Base-by-base conservation (phyloP, 2,113 vertebrate species). In the Aspidoscelis tigris region DNA sequence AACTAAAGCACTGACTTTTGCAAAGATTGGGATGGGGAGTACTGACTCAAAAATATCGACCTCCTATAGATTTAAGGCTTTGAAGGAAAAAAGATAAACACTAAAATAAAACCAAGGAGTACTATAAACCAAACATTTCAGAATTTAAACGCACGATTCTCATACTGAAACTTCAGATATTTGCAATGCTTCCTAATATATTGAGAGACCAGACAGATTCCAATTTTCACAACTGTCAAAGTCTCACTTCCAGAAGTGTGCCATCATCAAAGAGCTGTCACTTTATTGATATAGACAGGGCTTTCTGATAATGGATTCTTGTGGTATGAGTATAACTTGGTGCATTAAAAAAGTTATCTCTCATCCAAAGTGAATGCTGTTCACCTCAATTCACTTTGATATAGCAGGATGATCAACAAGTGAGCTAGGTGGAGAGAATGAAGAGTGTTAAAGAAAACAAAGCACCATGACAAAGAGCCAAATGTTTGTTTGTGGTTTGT, bases 331-430 rank as follows among this genome's bases (percentile, higher is more conserved):
- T 70, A 76, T 1, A 22, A 66, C 21, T 81, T 10, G 64, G 53
- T n/a, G 73, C 16, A 6, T 21, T n/a, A 68, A 7, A 73, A 76
- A 43, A 53, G 71, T 84, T 68, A 74, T 43, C 9, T 7, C 76
- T 82, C 20, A 72, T 58, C 61, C 58, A 73, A 3, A 20, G 26
- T 41, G 53, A 87, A 5, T 44, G 0, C 65, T 44, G 16, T 10
- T 80, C 58, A 82, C 44, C 83, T 73, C 65, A 86, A 74, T 66
- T 33, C 44, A 26, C 22, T 78, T 78, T 82, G 41, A 82, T 5
- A 65, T 53, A 20, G 75, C 11, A 55, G 74, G 43, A 65, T 71
- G 16, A 65, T 77, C 53, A 47, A 11, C n/a, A 55, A 16, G 4
- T 16, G 53, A 75, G 43, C 61, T 22, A 69, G 78, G 16, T 33